Evolutionary conservation across 2,888 invertebrate species (phyloP), one percentile per base, ranked within the genome.

Genomic region (Tipula unca): DNA sequence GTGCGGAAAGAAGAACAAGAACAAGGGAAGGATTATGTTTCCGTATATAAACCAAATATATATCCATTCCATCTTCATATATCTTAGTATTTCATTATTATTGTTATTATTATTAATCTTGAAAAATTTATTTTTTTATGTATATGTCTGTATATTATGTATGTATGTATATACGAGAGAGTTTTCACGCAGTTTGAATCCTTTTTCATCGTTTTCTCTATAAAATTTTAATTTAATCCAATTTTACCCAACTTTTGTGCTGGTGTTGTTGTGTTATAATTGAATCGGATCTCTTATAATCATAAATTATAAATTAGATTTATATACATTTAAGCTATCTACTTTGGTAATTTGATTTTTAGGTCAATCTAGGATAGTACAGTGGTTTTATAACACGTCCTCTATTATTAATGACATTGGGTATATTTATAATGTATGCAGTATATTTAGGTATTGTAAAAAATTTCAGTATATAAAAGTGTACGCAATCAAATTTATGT

Each of bases 151-250:
- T n/a, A n/a, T n/a, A n/a, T n/a, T n/a, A n/a, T n/a, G n/a, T n/a
- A n/a, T 32, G 6, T 32, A 6, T 32, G 32, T 32, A 32, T 32
- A 69, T 14, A 10, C 69, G 25, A 6, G 25, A n/a, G n/a, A n/a
- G 8, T 69, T 69, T 69, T 25, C 69, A 69, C 20, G 69, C 69
- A 69, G 25, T 69, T 25, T 69, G 69, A 69, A 69, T 69, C 69
- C 69, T 69, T 69, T 69, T 69, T 69, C 69, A 69, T 25, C 20
- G 42, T 54, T 69, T 69, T 69, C 8, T 25, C 25, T 69, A 69
- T 69, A 69, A 69, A 69, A 69, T 69, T 69, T 69, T 69, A 69
- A 69, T 69, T 69, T 69, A 69, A 69, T 69, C 69, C 69, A 69
- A 25, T 69, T 69, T 69, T 69, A 1, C 69, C 69, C 20, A 10